These are phyloP conservation scores for Drosophila anceps DNA, from an alignment of 2,888 invertebrate species.

Conservation along the genomic window DNA sequence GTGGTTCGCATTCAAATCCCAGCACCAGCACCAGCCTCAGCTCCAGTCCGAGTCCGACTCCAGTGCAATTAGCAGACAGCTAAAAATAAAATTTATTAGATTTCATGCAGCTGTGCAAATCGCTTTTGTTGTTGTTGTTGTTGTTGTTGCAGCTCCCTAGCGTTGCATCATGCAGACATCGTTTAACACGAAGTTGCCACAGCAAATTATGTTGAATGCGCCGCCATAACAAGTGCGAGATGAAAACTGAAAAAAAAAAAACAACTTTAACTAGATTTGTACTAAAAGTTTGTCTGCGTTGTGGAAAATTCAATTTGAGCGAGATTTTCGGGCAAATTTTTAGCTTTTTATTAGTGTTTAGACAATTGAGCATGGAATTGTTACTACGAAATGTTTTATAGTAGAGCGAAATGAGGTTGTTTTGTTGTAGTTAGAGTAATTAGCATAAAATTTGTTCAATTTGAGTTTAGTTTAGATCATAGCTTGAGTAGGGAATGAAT, in stretches of 20 bases:
- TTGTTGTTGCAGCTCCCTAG: constrained; percentile 26
- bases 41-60: constrained; percentile 33
- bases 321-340: neutral
- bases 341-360: neutral
- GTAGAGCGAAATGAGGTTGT: neutral
- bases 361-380: neutral
- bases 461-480: neutral
- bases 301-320: constrained; percentile 13
- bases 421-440: neutral
- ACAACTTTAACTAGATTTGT: neutral
- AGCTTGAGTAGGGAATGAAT: neutral
- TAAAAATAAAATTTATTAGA: constrained; percentile 79
- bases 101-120: constrained; percentile 58
- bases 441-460: neutral
- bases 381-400: neutral
- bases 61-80: constrained; percentile 68
- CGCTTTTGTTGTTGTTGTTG: constrained; percentile 18
- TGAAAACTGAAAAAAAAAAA: neutral
- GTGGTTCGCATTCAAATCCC: constrained; percentile 16
- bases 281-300: neutral
- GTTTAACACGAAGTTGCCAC: constrained; percentile 35
- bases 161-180: constrained; percentile 31
- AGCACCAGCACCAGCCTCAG: neutral
- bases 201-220: constrained; percentile 12
- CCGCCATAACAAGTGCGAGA: constrained; percentile 32